A percentile compares a stretch with the other conserved stretches of the same genome.
Evolutionary conservation across 1,140 invertebrate species (phyloP).

Genomic region (Eurosta solidaginis): DNA sequence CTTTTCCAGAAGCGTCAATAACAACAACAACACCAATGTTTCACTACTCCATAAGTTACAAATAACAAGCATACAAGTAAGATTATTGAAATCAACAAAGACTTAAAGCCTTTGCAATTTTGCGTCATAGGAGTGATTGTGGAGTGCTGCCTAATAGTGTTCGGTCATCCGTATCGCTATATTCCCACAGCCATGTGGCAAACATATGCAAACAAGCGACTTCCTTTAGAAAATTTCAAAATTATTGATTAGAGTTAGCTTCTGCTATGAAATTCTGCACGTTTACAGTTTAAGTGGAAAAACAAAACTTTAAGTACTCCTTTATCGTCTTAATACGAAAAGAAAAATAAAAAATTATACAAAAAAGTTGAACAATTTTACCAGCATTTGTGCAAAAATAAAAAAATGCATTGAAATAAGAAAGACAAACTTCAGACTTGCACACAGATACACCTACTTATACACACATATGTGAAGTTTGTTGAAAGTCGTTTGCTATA

Average conservation of each 20-base stretch:
- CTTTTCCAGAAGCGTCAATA: background rate
- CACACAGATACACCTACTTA: background rate
- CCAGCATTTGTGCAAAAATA: background rate
- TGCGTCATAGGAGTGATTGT: too few relatives aligned
- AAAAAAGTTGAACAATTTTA: background rate
- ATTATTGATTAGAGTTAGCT: background rate
- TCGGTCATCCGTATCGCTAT: too few relatives aligned
- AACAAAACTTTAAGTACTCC: slow-evolving; percentile 9
- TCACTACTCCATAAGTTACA: background rate
- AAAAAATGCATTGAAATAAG: background rate
- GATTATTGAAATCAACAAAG: too few relatives aligned
- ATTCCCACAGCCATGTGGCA: slow-evolving; percentile 14
- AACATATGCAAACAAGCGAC: background rate
- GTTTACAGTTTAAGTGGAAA: background rate
- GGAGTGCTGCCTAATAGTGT: too few relatives aligned
- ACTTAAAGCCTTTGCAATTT: too few relatives aligned
- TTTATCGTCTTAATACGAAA: slow-evolving; percentile 11
- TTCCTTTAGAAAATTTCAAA: background rate
- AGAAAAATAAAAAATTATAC: background rate
- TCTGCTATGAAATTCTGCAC: background rate
- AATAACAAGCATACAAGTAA: too few relatives aligned
- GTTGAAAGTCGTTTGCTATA: background rate
- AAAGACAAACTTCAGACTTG: background rate
- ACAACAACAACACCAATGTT: background rate
- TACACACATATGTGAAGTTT: background rate